These are phyloP conservation scores for Prionailurus bengalensis DNA, from an alignment of 2,113 vertebrate genomes.

Conservation along the genomic window DNA sequence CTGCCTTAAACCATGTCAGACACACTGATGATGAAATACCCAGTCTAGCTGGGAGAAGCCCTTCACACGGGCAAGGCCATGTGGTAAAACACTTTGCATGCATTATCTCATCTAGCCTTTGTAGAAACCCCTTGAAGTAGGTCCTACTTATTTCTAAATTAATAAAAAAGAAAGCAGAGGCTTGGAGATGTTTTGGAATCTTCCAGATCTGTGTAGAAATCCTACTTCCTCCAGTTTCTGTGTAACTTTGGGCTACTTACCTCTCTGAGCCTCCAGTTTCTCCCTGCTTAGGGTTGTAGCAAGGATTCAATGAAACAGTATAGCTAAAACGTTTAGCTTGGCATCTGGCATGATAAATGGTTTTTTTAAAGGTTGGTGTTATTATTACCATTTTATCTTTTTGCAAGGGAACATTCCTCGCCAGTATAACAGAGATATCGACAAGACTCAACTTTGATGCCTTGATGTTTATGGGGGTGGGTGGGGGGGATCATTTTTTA, in stretches of 20 bases:
- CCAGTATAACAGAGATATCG: not conserved
- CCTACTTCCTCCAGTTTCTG: not conserved
- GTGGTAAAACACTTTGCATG: not conserved
- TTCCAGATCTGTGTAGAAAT: not conserved
- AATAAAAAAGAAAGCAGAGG: not conserved
- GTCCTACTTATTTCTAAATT: not conserved
- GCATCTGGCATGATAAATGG: not conserved
- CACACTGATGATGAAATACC: not conserved
- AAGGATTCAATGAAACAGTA: not conserved
- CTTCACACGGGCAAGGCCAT: rapidly evolving
- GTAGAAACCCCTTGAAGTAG: not conserved
- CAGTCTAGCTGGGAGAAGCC: not conserved
- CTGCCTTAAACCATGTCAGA: not conserved
- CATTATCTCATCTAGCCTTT: not conserved
- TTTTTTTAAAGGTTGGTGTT: not conserved
- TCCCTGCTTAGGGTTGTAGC: not conserved
- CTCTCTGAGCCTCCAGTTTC: not conserved
- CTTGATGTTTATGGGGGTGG: not conserved
- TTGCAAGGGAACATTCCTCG: not conserved
- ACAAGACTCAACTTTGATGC: not conserved
- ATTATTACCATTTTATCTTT: constrained; percentile 8
- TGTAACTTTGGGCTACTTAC: not conserved
- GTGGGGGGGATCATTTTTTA: not conserved
- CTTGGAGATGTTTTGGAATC: not conserved
- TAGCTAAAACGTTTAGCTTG: not conserved